Percentiles rank a stretch among this genome's conserved stretches.
Conservation (phyloP, 1,140 invertebrate genomes). For the Triops longicaudatus region DNA sequence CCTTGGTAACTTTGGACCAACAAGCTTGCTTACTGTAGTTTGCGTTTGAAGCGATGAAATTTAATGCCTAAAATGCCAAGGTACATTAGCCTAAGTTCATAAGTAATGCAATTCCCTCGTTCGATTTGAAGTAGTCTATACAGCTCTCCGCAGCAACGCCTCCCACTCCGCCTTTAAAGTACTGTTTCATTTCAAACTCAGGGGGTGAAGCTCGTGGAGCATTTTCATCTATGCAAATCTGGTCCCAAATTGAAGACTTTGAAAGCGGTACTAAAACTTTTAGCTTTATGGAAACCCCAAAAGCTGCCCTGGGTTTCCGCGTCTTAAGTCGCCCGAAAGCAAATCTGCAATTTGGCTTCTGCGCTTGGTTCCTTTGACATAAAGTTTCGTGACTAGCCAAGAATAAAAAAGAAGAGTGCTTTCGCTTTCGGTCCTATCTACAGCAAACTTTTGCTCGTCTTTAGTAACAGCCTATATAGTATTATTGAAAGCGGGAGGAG, state of each 20-base stretch:
- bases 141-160: background rate
- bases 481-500: background rate
- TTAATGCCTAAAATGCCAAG: no score
- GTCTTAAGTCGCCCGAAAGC: background rate
- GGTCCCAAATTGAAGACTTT: conserved; percentile 2
- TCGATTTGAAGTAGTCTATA: background rate
- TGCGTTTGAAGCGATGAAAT: no score
- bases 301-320: background rate
- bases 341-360: background rate
- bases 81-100: background rate
- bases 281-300: background rate
- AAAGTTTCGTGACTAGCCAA: background rate
- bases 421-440: background rate
- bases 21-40: no score
- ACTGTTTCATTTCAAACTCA: background rate
- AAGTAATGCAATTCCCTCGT: background rate
- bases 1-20: no score
- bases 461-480: background rate
- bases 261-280: conserved; percentile 11
- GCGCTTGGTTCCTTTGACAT: background rate
- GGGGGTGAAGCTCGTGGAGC: background rate
- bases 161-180: background rate
- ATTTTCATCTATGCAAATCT: background rate
- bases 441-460: background rate
- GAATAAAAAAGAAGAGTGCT: background rate